These are phyloP conservation scores for Gambusia affinis DNA, from an alignment of 2,113 vertebrate species.

Conservation along the genomic window DNA sequence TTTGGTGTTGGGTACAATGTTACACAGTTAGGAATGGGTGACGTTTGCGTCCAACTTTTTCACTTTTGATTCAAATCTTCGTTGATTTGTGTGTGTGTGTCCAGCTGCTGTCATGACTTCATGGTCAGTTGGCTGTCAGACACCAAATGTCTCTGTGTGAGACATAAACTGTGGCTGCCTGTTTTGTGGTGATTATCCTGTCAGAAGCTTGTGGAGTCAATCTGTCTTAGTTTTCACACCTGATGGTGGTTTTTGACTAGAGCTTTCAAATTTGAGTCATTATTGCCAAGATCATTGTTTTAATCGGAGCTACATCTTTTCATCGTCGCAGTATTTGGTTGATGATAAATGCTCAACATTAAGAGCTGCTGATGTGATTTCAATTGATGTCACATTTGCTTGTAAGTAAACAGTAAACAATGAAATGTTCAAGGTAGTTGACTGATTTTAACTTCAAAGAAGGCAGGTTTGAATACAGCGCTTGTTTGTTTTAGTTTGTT, in stretches of 20 bases:
- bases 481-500: neutral
- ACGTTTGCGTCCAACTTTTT: neutral
- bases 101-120: slow-evolving; percentile 24
- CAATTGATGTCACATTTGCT: neutral
- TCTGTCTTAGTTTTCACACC: slow-evolving; percentile 33
- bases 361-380: neutral
- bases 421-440: slow-evolving; percentile 43
- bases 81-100: slow-evolving; percentile 8
- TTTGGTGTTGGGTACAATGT: no score
- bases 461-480: neutral
- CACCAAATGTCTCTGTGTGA: slow-evolving; percentile 39
- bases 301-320: neutral
- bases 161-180: slow-evolving; percentile 38
- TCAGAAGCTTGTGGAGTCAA: slow-evolving; percentile 41
- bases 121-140: slow-evolving; percentile 25
- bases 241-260: neutral
- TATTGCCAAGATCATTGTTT: neutral
- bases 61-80: neutral
- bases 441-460: slow-evolving; percentile 21
- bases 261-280: slow-evolving; percentile 17
- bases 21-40: neutral
- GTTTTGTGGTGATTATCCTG: slow-evolving; percentile 24
- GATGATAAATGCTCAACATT: neutral
- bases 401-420: slow-evolving; percentile 14
- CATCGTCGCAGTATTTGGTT: neutral